phyloP scores from a whole-genome alignment of 1,140 invertebrate genomes.

The Papilio polyxenes region DNA sequence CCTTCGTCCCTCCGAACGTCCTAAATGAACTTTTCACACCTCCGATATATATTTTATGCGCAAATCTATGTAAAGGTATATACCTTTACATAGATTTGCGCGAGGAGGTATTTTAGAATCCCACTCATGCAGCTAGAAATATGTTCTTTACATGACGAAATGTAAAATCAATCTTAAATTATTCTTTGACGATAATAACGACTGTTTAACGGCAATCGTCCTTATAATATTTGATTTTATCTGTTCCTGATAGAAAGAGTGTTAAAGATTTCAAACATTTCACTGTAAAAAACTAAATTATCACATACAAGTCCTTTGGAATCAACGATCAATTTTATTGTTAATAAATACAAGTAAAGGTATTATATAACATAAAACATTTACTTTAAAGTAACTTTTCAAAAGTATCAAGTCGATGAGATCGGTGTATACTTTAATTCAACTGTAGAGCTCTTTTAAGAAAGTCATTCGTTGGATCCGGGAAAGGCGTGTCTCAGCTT shows the following conservation, averaged over 20 bases:
- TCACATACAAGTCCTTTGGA: too few relatives aligned
- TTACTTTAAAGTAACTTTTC: not conserved
- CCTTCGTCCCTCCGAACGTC: not conserved
- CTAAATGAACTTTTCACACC: conserved; percentile 19
- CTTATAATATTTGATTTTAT: too few relatives aligned
- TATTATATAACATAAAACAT: not conserved
- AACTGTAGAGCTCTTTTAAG: conserved; percentile 31
- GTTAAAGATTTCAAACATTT: too few relatives aligned
- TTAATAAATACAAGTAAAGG: not conserved
- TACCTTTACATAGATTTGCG: too few relatives aligned
- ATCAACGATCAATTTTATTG: not conserved
- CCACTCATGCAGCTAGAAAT: too few relatives aligned
- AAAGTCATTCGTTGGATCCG: conserved; percentile 28
- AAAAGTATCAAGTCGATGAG: not conserved
- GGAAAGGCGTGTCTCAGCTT: conserved; percentile 31
- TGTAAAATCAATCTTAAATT: too few relatives aligned
- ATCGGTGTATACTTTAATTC: conserved; percentile 16
- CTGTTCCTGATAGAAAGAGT: too few relatives aligned
- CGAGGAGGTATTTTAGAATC: not conserved
- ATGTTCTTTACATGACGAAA: too few relatives aligned
- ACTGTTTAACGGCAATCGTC: too few relatives aligned
- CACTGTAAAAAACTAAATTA: too few relatives aligned
- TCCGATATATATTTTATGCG: not conserved
- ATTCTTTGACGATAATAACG: too few relatives aligned
- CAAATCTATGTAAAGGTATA: not conserved